These are phyloP conservation scores for Chloroceryle amazona DNA, from an alignment of 2,797 vertebrate species.

Conservation along the genomic window DNA sequence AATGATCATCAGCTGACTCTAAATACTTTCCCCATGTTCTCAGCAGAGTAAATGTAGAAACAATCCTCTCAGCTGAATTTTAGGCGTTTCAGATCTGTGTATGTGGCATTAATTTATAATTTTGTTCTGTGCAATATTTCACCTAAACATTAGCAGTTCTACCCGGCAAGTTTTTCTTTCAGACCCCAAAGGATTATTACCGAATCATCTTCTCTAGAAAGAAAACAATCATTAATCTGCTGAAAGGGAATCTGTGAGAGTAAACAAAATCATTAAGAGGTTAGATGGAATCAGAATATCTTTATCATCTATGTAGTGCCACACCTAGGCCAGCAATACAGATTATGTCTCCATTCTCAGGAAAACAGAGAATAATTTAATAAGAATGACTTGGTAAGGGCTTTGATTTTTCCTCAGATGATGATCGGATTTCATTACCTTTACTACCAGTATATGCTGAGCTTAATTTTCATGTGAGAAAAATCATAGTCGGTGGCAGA, in stretches of 20 bases:
- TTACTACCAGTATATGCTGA: neutral
- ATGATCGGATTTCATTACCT: slow-evolving; percentile 27
- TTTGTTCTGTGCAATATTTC: slow-evolving; percentile 35
- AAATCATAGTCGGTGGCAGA: slow-evolving; percentile 28
- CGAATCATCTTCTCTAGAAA: slow-evolving; percentile 18
- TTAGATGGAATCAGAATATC: neutral
- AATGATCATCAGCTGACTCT: slow-evolving; percentile 7
- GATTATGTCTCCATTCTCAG: neutral
- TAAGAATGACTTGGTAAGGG: neutral
- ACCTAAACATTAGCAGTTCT: slow-evolving; percentile 23
- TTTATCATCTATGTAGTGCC: neutral
- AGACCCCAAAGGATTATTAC: neutral
- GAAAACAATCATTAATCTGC: slow-evolving; percentile 45
- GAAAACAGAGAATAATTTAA: neutral
- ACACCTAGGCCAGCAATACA: neutral
- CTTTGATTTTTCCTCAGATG: slow-evolving; percentile 15
- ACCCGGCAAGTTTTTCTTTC: neutral
- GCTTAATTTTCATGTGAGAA: slow-evolving; percentile 47
- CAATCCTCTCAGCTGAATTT: neutral
- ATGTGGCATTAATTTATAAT: slow-evolving; percentile 9
- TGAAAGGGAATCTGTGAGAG: neutral
- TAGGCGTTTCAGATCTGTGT: neutral
- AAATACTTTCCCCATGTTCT: neutral
- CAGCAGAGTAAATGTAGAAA: neutral
- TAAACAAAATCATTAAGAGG: slow-evolving; percentile 50